Evolutionary conservation across 2,888 invertebrate species (phyloP), one percentile per base, ranked within the genome.

Genomic region (Rhagium mordax): DNA sequence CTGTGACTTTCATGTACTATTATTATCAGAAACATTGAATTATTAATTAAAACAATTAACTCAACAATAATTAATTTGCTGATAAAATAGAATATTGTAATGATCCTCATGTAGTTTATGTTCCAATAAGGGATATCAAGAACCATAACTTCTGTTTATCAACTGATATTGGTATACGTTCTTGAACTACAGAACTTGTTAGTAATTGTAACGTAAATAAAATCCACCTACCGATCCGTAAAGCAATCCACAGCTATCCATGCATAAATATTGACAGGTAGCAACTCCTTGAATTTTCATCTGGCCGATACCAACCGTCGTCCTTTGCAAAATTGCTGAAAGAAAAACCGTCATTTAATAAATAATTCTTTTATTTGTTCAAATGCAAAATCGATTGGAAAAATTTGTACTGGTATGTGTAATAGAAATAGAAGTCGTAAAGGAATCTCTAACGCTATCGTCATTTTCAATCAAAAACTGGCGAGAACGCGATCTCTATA

Each of bases 231-330:
- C 96, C 93, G 95, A 93, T 89, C 95, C 95, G 90, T 95, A 96
- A 84, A 94, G 93, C 88, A 93, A 91, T 88, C 96, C 96, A 89
- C 95, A 96, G 84, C 92, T 91, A 89, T 95, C 95, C 95, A 96
- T 95, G 89, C 96, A 96, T 88, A 96, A 93, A 91, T 93, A 96
- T 88, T 95, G 92, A 88, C 95, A 95, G 83, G 95, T 95, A 85
- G 94, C 94, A 81, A 95, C 93, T 89, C 95, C 94, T 91, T 95
- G 95, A 88, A 96, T 94, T 91, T 94, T 94, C 89, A 96, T 92
- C 90, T 94, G 94, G 88, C 95, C 95, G 87, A 93, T 92, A 88
- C 91, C 92, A 82, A 93, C 91, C 77, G 93, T 91, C 76, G 90
- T 91, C 86, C 93, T 90, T 88, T 93, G 93, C 84, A 94, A 89